Evolutionary conservation across 2,113 vertebrate species (phyloP).

Genomic region (Tenebrosternarchus preto): DNA sequence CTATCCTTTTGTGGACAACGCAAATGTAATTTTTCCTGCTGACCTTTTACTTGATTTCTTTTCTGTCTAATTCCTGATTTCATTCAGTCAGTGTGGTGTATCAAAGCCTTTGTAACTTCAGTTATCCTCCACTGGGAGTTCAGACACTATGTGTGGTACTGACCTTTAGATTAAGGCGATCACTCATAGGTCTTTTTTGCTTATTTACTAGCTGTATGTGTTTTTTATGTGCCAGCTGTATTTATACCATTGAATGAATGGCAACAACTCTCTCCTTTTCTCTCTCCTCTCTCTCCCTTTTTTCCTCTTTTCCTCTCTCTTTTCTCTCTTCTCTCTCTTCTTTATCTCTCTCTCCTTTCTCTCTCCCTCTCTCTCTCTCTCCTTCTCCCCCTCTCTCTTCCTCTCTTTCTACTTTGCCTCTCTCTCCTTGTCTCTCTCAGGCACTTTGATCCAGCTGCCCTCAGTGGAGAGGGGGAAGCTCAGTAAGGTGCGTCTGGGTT

Average conservation of each 20-base stretch:
- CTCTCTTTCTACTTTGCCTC: slow-evolving; percentile 1
- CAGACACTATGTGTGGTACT: background rate
- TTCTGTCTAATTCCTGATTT: background rate
- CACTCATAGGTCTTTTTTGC: slow-evolving; percentile 3
- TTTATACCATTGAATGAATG: no score
- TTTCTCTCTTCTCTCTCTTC: background rate
- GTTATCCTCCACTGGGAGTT: background rate
- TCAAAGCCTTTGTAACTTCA: no score
- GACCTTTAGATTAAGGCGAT: background rate
- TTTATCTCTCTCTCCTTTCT: background rate
- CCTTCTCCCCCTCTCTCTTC: background rate
- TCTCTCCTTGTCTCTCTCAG: slow-evolving; percentile 65
- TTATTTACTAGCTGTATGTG: background rate
- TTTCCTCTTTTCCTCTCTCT: no score
- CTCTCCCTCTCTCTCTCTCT: slow-evolving; percentile 4
- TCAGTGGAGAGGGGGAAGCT: slow-evolving; percentile 96
- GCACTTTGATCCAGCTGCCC: slow-evolving; percentile 97
- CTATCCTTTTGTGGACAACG: slow-evolving; percentile 1
- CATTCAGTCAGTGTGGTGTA: background rate
- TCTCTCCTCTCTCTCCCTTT: no score
- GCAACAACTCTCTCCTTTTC: no score
- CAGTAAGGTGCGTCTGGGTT: slow-evolving; percentile 95
- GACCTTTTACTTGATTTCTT: background rate
- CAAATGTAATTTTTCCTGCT: no score
- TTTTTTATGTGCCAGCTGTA: no score